Percentiles rank a stretch among this genome's conserved stretches.
Evolutionary conservation across 30 jellyfish, hydroid and myxozoan genomes (phyloP).

Genomic region (Morbakka virulenta): DNA sequence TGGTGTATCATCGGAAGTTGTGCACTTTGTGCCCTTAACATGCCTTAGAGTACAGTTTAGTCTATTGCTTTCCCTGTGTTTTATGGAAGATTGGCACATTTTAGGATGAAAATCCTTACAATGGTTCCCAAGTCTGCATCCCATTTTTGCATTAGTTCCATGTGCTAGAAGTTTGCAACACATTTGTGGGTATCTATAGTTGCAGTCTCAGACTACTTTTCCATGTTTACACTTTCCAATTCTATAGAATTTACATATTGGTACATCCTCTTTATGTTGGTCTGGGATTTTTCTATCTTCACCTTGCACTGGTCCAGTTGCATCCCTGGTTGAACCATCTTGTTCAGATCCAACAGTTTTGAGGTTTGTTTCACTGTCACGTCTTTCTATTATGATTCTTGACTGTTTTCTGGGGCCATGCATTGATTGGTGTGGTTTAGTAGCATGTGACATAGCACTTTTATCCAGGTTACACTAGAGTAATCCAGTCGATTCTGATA

Average conservation of each 20-base stretch:
- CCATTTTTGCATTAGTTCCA: not conserved
- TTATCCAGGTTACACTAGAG: no score
- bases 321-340: no score
- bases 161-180: not conserved
- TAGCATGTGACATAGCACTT: no score
- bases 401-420: no score
- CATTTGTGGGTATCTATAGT: not conserved
- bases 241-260: not conserved
- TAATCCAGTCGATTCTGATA: no score
- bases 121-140: not conserved
- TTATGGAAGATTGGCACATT: not conserved
- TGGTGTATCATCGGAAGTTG: not conserved
- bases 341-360: no score
- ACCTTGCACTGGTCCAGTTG: no score
- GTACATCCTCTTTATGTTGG: no score
- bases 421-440: no score
- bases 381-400: no score
- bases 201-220: not conserved
- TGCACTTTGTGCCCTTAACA: conserved; percentile 6
- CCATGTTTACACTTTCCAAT: not conserved
- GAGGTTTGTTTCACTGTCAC: no score
- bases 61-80: not conserved
- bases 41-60: not conserved
- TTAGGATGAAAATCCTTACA: not conserved
- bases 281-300: no score